Percentiles rank a stretch among this genome's conserved stretches.
phyloP scores from a whole-genome alignment of 2,113 vertebrate species.

The Sardina pilchardus region DNA sequence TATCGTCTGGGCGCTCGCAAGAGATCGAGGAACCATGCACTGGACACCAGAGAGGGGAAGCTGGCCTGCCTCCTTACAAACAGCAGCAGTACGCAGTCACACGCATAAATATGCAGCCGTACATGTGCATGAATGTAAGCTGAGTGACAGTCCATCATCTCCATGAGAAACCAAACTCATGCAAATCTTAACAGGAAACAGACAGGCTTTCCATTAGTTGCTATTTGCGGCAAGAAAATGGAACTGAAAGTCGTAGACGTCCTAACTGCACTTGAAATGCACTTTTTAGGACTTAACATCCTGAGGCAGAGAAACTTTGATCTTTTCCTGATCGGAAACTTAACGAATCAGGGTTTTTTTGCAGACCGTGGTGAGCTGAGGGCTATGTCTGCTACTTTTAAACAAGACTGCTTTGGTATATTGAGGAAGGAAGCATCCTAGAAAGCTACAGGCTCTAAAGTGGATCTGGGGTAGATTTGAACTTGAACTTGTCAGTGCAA shows the following conservation, averaged over 20 bases:
- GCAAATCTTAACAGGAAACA: background rate
- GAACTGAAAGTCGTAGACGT: background rate
- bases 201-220: background rate
- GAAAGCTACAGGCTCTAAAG: background rate
- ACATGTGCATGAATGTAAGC: background rate
- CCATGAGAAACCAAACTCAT: background rate
- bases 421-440: background rate
- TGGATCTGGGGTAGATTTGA: background rate
- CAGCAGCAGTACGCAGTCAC: background rate
- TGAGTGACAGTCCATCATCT: background rate
- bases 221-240: background rate
- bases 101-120: background rate
- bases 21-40: background rate
- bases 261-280: background rate
- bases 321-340: background rate
- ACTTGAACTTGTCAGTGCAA: too few species aligned
- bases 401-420: background rate
- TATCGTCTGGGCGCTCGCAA: conserved; percentile 16
- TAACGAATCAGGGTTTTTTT: background rate
- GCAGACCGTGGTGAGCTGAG: background rate
- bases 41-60: background rate
- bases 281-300: background rate
- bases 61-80: background rate
- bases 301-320: background rate
- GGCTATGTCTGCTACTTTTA: background rate